Conservation (phyloP, 2,797 vertebrate genomes). For the Sebastes kiyomatsui region DNA sequence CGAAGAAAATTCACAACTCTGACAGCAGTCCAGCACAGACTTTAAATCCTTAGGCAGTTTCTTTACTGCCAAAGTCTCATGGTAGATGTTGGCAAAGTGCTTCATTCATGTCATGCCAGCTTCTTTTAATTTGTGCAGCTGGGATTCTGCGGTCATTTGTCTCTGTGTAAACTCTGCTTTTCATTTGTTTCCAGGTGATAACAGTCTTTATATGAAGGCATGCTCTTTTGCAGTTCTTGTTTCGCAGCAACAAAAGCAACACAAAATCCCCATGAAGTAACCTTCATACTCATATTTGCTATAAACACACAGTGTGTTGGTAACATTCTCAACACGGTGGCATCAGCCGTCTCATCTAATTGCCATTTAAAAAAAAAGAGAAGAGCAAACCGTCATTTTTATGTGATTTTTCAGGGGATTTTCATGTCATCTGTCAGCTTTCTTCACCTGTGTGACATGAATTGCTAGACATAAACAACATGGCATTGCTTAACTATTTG, state of each 20-base stretch:
- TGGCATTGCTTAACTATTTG: not conserved
- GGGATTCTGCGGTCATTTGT: not conserved
- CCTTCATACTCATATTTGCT: not conserved
- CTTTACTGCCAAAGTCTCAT: not conserved
- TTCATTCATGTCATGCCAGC: not conserved
- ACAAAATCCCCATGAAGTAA: not conserved
- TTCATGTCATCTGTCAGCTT: not conserved
- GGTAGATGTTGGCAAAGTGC: not conserved
- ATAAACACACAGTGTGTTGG: not conserved
- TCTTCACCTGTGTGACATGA: not conserved
- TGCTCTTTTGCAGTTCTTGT: not conserved
- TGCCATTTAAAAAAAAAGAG: not conserved
- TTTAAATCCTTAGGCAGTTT: not conserved
- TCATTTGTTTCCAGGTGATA: not conserved
- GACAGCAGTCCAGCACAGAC: slow-evolving; percentile 8
- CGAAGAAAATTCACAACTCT: not conserved
- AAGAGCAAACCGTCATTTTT: not conserved
- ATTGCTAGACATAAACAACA: not conserved
- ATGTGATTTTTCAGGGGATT: not conserved
- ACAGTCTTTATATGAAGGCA: not conserved
- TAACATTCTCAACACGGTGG: not conserved
- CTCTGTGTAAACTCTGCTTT: not conserved
- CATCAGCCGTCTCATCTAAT: not conserved
- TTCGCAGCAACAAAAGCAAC: not conserved
- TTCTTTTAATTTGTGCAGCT: not conserved